Base-by-base conservation (phyloP, 2,888 invertebrate genomes). In the Priocnemis perturbator region DNA sequence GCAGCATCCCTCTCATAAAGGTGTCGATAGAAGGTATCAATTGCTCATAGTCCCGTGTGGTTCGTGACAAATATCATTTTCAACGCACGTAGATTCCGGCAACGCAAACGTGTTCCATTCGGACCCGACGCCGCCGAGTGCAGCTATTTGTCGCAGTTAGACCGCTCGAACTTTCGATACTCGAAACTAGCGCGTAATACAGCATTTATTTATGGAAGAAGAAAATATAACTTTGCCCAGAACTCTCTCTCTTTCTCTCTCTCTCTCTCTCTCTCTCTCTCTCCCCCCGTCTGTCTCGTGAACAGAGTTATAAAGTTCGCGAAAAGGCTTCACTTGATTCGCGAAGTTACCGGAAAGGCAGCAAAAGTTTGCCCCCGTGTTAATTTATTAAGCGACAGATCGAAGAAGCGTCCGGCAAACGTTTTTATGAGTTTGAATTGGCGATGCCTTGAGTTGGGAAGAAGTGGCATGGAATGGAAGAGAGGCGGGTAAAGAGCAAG, bases 21-120 rank as follows among this genome's bases (percentile, higher is more conserved):
- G 71, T 67, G 72, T 72, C 56, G 73, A 11, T 11, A 60, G 50
- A 26, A 70, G 65, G 61, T 67, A 70, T 67, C 66, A 71, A 75
- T 71, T 69, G 53, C 23, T 48, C 45, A 20, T 62, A 58, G 64
- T 61, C 68, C 66, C 67, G 64, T 59, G 26, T 45, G 64, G 52
- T 50, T 52, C 67, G 74, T 47, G 64, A 64, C 64, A 67, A 71
- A 71, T 62, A 62, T 62, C 57, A 9, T 2, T 21, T 30, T 23
- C 21, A 55, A 19, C 48, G 9, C 20, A 58, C 3, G 15, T 37
- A 56, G 14, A 30, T 56, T 11, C 14, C 11, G 37, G 14, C 37
- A 37, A 37, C 11, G 37, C 11, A 11, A 3, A 11, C 37, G 37
- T n/a, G n/a, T 37, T 37, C 7, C 37, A 11, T 11, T 37, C 1